phyloP scores from a whole-genome alignment of 1,140 invertebrate genomes.

The Heliothis virescens region DNA sequence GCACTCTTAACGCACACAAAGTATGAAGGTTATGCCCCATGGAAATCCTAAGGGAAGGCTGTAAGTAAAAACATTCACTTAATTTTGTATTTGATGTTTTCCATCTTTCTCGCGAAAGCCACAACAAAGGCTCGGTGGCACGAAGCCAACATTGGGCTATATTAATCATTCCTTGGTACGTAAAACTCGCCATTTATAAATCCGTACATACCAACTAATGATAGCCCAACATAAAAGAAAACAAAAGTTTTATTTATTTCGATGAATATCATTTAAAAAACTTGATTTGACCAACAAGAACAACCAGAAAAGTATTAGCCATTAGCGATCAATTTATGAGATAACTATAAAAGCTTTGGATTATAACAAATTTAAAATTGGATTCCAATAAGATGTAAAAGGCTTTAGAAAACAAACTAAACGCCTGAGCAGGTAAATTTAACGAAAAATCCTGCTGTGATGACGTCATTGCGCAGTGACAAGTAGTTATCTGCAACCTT shows the following conservation, averaged over 20 bases:
- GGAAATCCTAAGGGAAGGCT: neutral
- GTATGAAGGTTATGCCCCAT: neutral
- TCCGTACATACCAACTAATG: slow-evolving; percentile 56
- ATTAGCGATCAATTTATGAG: slow-evolving; percentile 51
- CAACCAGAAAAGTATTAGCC: slow-evolving; percentile 46
- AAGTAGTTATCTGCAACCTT: slow-evolving; percentile 56
- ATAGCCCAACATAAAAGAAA: slow-evolving; percentile 50
- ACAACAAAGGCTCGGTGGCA: slow-evolving; percentile 69
- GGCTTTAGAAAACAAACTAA: slow-evolving; percentile 24
- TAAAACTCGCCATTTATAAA: slow-evolving; percentile 63
- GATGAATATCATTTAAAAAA: slow-evolving; percentile 36
- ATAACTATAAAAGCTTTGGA: slow-evolving; percentile 46
- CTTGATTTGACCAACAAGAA: slow-evolving; percentile 35
- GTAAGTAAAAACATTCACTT: slow-evolving; percentile 23
- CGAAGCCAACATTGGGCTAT: slow-evolving; percentile 63
- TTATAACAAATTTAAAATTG: slow-evolving; percentile 40
- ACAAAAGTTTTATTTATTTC: slow-evolving; percentile 49
- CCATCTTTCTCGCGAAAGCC: slow-evolving; percentile 59
- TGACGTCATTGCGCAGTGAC: slow-evolving; percentile 46
- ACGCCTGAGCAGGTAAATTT: slow-evolving; percentile 27
- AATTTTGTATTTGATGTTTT: slow-evolving; percentile 47
- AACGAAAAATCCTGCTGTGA: neutral
- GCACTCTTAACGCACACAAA: slow-evolving; percentile 10
- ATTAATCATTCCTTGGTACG: slow-evolving; percentile 70
- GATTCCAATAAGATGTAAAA: slow-evolving; percentile 40